Evolutionary conservation across 2,797 vertebrate species (phyloP).

Genomic region (Cephalopachus bancanus): DNA sequence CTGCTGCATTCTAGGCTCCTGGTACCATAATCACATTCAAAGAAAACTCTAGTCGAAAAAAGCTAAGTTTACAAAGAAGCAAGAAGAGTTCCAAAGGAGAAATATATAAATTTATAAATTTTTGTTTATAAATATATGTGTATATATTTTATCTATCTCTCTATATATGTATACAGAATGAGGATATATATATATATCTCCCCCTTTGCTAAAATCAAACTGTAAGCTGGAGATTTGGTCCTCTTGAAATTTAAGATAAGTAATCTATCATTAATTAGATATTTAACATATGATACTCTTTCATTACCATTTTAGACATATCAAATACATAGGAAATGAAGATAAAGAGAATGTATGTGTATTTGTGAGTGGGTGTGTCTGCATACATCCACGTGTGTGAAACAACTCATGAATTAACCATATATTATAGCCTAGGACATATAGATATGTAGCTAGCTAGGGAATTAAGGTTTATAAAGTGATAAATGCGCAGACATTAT

Average conservation of each 20-base stretch:
- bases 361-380: neutral
- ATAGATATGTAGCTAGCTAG: neutral
- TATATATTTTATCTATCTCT: too few relatives aligned
- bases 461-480: neutral
- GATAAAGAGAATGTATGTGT: neutral
- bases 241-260: constrained; percentile 44
- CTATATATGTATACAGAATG: neutral
- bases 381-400: neutral
- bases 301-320: neutral
- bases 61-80: neutral
- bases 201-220: constrained; percentile 45
- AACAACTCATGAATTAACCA: neutral
- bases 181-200: neutral
- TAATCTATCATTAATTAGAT: neutral
- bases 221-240: neutral
- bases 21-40: neutral
- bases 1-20: neutral
- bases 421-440: neutral
- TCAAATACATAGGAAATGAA: neutral
- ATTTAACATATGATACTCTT: neutral
- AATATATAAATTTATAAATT: too few relatives aligned
- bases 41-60: neutral
- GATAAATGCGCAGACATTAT: neutral
- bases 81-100: neutral
- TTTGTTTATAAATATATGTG: too few relatives aligned